A percentile compares a stretch with the other conserved stretches of the same genome.
These are phyloP conservation scores for Lithophane leautieri DNA, from an alignment of 2,888 invertebrate genomes.

Conservation along the genomic window DNA sequence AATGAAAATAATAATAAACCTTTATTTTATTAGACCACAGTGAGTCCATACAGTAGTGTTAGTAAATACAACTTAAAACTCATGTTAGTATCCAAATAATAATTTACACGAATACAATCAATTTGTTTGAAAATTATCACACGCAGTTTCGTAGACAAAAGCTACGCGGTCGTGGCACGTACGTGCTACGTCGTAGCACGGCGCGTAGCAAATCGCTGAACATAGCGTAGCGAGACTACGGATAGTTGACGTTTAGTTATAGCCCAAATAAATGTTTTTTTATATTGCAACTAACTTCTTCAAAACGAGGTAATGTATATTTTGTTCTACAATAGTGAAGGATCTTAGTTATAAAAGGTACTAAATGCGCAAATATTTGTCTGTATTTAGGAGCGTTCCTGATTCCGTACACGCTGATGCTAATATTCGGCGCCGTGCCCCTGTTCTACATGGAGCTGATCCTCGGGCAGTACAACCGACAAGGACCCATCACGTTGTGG, in stretches of 20 bases:
- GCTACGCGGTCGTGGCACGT: background rate
- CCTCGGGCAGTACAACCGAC: constrained; percentile 94
- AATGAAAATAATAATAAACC: background rate
- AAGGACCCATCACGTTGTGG: constrained; percentile 95
- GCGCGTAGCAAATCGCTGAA: constrained; percentile 1
- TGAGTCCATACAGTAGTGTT: too few species aligned
- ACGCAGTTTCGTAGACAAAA: background rate
- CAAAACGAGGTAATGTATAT: background rate
- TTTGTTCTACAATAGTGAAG: background rate
- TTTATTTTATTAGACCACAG: background rate
- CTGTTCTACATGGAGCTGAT: constrained; percentile 95
- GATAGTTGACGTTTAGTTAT: background rate
- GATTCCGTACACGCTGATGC: constrained; percentile 94
- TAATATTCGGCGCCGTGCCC: constrained; percentile 94
- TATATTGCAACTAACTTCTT: background rate
- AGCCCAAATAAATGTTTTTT: background rate
- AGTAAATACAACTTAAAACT: too few species aligned
- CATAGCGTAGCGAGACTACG: background rate
- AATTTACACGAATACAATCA: background rate
- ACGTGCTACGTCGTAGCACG: constrained; percentile 22
- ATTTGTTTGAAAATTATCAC: background rate
- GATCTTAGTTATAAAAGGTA: background rate
- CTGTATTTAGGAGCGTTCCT: constrained; percentile 92
- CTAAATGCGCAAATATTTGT: background rate
- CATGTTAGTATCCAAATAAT: too few species aligned